Evolutionary conservation across 2,888 invertebrate species (phyloP).

Genomic region (Tiliacea aurago): DNA sequence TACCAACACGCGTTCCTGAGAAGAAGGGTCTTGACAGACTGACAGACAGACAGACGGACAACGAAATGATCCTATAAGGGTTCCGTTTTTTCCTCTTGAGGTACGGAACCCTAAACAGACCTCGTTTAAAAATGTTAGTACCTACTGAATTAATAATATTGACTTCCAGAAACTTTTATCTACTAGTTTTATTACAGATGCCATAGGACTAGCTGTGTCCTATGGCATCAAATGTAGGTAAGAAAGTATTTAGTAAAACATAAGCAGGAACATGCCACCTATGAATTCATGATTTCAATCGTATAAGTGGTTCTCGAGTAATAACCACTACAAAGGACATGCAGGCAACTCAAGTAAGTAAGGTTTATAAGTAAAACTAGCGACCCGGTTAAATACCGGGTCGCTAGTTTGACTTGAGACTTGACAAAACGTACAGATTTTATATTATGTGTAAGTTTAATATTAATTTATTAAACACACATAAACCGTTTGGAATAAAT

Average conservation of each 20-base stretch:
- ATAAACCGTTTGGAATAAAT: no score
- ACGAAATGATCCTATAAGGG: no score
- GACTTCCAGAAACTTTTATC: neutral
- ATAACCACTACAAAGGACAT: neutral
- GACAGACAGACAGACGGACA: no score
- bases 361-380: neutral
- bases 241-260: neutral
- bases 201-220: neutral
- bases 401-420: neutral
- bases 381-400: no score
- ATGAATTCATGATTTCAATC: neutral
- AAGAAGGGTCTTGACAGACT: no score
- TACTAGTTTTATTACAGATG: neutral
- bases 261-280: neutral
- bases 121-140: neutral
- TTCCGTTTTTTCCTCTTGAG: no score
- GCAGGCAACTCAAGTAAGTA: neutral
- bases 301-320: neutral
- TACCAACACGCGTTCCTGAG: no score
- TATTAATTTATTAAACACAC: no score
- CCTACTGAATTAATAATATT: neutral
- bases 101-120: no score
- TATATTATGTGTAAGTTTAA: no score
- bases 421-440: neutral
- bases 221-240: neutral